Base-by-base conservation (phyloP, 2,113 vertebrate species). In the Podarcis muralis region DNA sequence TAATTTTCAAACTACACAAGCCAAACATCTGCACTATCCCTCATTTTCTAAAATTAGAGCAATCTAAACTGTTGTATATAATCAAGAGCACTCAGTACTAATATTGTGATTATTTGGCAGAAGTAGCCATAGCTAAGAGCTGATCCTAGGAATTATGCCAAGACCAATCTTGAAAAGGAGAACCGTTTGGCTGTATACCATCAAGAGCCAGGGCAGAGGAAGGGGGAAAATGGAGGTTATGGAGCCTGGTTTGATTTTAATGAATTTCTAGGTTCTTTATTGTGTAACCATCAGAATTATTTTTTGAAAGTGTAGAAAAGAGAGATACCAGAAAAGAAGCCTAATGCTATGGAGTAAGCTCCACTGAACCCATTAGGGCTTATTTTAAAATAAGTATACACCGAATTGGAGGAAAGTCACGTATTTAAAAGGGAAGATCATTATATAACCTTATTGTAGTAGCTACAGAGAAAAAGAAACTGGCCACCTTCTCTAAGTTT, bases 1-100 rank as follows among this genome's bases (percentile, higher is more conserved):
- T 22, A 20, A 27, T n/a, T 0, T 27, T 40, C 16, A 35, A 0
- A 87, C 4, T 1, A 1, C 0, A 43, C 71, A 23, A 35, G 66
- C 0, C 71, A 2, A 22, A 59, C 1, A 11, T 37, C 77, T 40
- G 18, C 25, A 74, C 23, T 3, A 23, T 32, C 13, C 40, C 37
- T 80, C 48, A 23, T 86, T 69, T 79, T 79, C 18, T 79, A 35
- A 86, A 85, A 86, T 32, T 23, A 62, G 65, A 79, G 30, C 12
- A n/a, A 77, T 77, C 25, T 77, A 77, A 77, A 30, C 59, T 69
- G 65, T 30, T 68, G 12, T 23, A 18, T 43, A 32, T 18, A 68
- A 43, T 66, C 1, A 86, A 68, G 23, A 86, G 16, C 22, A 7
- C 27, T 79, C 59, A 48, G 3, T 68, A 53, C 40, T 79, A 77